Evolutionary conservation across 2,888 invertebrate genomes (phyloP).

Genomic region (Xylota sylvarum): DNA sequence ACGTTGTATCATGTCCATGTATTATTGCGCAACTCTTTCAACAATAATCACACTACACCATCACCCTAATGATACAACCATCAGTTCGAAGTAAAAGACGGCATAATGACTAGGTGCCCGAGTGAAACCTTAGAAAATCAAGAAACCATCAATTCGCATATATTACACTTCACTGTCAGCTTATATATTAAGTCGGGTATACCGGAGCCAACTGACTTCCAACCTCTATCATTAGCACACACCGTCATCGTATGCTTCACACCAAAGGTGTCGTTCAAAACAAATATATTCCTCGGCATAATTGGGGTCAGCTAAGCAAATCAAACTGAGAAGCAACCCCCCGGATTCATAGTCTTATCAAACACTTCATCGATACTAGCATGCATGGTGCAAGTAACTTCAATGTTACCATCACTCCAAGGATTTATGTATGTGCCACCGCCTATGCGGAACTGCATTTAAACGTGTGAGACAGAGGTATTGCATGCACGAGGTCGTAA

Average conservation of each 20-base stretch:
- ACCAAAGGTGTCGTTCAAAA: constrained; percentile 24
- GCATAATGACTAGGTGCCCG: background rate
- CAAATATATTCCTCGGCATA: constrained; percentile 21
- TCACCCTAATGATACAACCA: background rate
- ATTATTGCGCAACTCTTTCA: background rate
- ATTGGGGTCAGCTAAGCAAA: constrained; percentile 27
- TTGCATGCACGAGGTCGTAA: constrained; percentile 17
- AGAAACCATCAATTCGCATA: constrained; percentile 12
- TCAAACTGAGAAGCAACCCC: constrained; percentile 1
- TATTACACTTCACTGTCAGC: constrained; percentile 17
- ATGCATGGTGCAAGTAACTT: constrained; percentile 15
- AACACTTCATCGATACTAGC: constrained; percentile 11
- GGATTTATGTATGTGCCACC: constrained; percentile 58
- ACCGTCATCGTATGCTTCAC: background rate
- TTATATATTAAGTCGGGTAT: constrained; percentile 14
- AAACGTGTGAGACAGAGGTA: constrained; percentile 51
- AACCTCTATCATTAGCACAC: constrained; percentile 1
- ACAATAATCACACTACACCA: background rate
- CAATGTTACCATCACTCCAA: constrained; percentile 41
- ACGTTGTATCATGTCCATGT: no score
- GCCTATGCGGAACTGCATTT: constrained; percentile 63
- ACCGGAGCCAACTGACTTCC: background rate
- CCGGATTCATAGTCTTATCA: constrained; percentile 18
- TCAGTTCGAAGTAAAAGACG: background rate
- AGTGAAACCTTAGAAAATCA: background rate